Base-by-base conservation (phyloP, 1,140 invertebrate species). In the Leptoteleia sp. region DNA sequence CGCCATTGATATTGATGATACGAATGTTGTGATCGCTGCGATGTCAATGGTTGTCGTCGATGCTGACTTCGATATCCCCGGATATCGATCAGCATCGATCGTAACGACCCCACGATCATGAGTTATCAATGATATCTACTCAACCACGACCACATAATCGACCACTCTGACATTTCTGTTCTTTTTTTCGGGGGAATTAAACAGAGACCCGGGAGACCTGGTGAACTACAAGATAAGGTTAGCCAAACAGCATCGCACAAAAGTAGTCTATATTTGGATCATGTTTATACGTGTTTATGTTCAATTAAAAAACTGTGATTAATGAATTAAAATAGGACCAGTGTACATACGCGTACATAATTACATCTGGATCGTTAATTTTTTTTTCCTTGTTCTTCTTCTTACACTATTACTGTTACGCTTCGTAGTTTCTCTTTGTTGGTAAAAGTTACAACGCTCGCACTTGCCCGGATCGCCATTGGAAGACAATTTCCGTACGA, bases 171-270 rank as follows among this genome's bases (percentile, higher is more conserved):
- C 25, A 47, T 50, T 73, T 79, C 45, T 73, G 42, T 67, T 78
- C 65, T 76, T 81, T 70, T 80, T 79, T 73, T 48, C n/a, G n/a
- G 76, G 72, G 48, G 73, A 76, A 76, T 76, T 67, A 84, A 81
- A 82, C 80, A 84, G 83, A 90, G 85, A 85, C 81, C 67, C 80
- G 85, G 84, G 75, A 89, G 90, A 79, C 90, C 89, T 84, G 90
- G 90, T 79, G 88, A 87, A 85, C 83, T 91, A 72, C 88, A 90
- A 84, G 87, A 87, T 55, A 90, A 89, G 90, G 90, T 90, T 90
- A 90, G 90, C 84, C 81, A 82, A 68, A 52, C 43, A 67, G 29
- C 65, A 70, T 75, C 64, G 59, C 59, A 79, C 65, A 64, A 54
- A 54, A 38, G 71, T 75, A 75, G 65, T 48, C 4, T 52, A 15